These are phyloP conservation scores for Campoletis sonorensis DNA, from an alignment of 1,140 invertebrate species.

Conservation along the genomic window DNA sequence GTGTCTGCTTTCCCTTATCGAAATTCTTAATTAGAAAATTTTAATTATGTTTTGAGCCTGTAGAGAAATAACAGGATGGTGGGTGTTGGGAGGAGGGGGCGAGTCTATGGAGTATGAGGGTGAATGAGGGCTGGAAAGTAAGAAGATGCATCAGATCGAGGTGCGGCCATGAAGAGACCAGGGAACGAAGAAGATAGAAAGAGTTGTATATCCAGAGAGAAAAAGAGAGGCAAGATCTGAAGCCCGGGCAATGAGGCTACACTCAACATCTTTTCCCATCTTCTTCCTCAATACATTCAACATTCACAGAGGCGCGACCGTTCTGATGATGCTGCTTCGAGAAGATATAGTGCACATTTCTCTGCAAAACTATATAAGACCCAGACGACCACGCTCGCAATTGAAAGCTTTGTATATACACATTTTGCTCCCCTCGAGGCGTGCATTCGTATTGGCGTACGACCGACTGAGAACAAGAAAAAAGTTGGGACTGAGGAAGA, in stretches of 20 bases:
- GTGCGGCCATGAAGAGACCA: slow-evolving; percentile 15
- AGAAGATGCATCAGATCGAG: slow-evolving; percentile 39
- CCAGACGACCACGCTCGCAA: background rate
- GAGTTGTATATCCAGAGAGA: slow-evolving; percentile 30
- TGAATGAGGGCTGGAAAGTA: slow-evolving; percentile 31
- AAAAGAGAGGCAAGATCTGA: background rate
- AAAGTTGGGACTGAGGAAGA: slow-evolving; percentile 18
- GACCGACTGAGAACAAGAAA: slow-evolving; percentile 34
- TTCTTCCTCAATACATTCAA: background rate
- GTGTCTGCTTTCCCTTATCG: slow-evolving; percentile 67
- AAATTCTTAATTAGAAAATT: slow-evolving; percentile 78
- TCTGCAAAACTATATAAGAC: background rate
- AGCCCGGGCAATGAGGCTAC: slow-evolving; percentile 34
- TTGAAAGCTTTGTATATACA: slow-evolving; percentile 5
- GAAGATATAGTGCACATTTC: slow-evolving; percentile 21
- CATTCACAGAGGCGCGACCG: background rate
- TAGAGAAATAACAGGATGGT: slow-evolving; percentile 33
- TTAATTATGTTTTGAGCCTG: slow-evolving; percentile 75
- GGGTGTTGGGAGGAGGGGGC: slow-evolving; percentile 47
- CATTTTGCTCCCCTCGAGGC: background rate
- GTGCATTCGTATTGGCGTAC: slow-evolving; percentile 5
- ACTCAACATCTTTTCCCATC: background rate
- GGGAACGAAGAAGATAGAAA: slow-evolving; percentile 20
- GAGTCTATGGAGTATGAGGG: background rate
- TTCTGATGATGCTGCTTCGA: slow-evolving; percentile 18